Evolutionary conservation across 2,113 vertebrate species (phyloP), one percentile per base, ranked within the genome.

Genomic region (Callipepla californica): DNA sequence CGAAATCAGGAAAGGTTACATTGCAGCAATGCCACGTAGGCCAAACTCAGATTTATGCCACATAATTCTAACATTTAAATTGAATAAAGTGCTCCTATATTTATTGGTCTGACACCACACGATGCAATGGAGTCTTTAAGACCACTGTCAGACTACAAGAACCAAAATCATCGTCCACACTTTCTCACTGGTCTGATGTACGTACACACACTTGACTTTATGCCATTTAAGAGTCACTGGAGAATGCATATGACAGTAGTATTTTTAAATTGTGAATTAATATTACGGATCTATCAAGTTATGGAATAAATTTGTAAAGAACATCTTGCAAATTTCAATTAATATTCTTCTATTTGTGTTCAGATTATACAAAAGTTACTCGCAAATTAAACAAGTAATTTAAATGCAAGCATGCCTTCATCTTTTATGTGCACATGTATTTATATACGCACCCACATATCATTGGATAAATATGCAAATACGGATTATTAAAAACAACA

Each of bases 301-400:
- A 76, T 1, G 5, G 21, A 81, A 50, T 7, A 44, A 20, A 21
- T 76, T n/a, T 78, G 17, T 48, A 62, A 82, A 85, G 26, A 28
- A 66, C 81, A 57, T 61, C 86, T 67, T 63, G 16, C 16, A 87
- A 93, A 77, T 74, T 59, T 80, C 62, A 18, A 51, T 65, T 8
- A 6, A 2, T 28, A 58, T 76, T 72, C 68, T 94, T 47, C 62
- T 44, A 28, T 53, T 90, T 89, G 55, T 50, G 87, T 89, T 73
- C 59, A 74, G 55, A 91, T 85, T 88, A 58, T 22, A 70, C 40
- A 80, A 32, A 75, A 92, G 26, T 58, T 62, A 38, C 18, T 45
- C n/a, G n/a, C n/a, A 93, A 86, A 92, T 40, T 78, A 63, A 96
- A 36, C 11, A 90, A 59, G 18, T 14, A 45, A 69, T 80, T 85